Evolutionary conservation across 1,140 invertebrate species (phyloP).

Genomic region (Procambarus virginalis): DNA sequence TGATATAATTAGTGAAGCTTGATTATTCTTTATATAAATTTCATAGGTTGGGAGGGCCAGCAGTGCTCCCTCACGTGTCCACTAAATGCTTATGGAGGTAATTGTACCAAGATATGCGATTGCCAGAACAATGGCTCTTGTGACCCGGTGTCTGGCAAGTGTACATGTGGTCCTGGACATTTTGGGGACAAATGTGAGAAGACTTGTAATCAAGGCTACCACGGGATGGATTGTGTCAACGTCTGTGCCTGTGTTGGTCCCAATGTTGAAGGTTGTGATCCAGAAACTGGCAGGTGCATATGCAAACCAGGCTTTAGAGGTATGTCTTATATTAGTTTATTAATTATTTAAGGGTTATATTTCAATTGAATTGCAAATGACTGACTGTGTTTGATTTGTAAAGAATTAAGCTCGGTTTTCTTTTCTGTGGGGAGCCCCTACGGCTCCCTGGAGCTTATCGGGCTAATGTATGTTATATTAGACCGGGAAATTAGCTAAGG

Average conservation of each 20-base stretch:
- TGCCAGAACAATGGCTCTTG: slow-evolving; percentile 85
- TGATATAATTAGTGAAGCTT: too few relatives aligned
- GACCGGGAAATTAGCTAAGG: too few relatives aligned
- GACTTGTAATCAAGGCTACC: slow-evolving; percentile 81
- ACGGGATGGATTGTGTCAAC: slow-evolving; percentile 83
- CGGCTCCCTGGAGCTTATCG: too few relatives aligned
- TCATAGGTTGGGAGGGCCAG: slow-evolving; percentile 76
- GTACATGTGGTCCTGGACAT: slow-evolving; percentile 90
- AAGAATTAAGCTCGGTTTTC: too few relatives aligned
- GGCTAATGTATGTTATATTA: too few relatives aligned
- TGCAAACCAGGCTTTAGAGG: slow-evolving; percentile 89
- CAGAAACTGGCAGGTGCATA: slow-evolving; percentile 86
- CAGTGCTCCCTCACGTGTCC: slow-evolving; percentile 88
- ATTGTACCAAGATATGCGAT: slow-evolving; percentile 82
- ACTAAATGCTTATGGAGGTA: slow-evolving; percentile 81
- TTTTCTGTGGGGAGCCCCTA: too few relatives aligned
- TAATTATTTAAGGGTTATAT: too few relatives aligned
- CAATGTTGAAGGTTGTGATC: slow-evolving; percentile 85
- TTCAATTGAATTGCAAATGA: too few relatives aligned
- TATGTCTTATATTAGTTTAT: slow-evolving; percentile 72
- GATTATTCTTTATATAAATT: neutral
- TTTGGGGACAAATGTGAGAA: slow-evolving; percentile 85
- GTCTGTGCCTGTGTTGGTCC: slow-evolving; percentile 83
- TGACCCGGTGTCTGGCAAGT: slow-evolving; percentile 85
- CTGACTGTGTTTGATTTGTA: too few relatives aligned